Evolutionary conservation across 1,140 invertebrate species (phyloP), one percentile per base, ranked within the genome.

Genomic region (Antheraea mylitta): DNA sequence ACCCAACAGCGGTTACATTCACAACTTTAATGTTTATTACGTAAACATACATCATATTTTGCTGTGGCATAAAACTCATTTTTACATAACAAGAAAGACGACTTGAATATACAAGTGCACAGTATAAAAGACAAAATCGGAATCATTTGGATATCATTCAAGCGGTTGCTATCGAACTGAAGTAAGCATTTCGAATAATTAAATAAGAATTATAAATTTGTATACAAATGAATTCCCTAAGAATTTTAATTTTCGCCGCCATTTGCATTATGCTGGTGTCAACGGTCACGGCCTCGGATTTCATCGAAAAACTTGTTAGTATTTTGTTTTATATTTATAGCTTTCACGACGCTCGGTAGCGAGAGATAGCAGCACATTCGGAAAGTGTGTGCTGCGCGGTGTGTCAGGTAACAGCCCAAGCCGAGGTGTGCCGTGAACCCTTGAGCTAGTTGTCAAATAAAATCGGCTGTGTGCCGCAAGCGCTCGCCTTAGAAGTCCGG

Each of bases 231-330:
- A 67, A 68, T 59, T 71, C 66, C 3, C 22, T 36, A 16, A 68
- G 58, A 60, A 18, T 69, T 30, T 30, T 72, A 11, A 58, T 75
- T 22, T 71, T 75, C 53, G 66, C 71, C 42, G 63, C 68, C 13
- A 45, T 66, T 60, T 75, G 73, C 13, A 22, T 73, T 2, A 18
- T 75, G 48, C 38, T 67, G n/a, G 38, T 78, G 42, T 69, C 65
- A 18, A 67, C 68, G 2, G 73, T 66, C 18, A 66, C 64, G 18
- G 73, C 70, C 7, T 60, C 64, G 58, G 58, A 74, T 18, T 30
- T 68, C 19, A 68, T 72, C 9, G 72, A 75, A 30, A 67, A 71
- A 64, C 58, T 74, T 60, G 72, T 74, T 48, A 74, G 72, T 65
- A 48, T 61, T 22, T 42, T 42, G 7, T 42, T 30, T 30, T 4